Conservation (phyloP, 2,888 invertebrate species). For the Andrena hattorfiana region DNA sequence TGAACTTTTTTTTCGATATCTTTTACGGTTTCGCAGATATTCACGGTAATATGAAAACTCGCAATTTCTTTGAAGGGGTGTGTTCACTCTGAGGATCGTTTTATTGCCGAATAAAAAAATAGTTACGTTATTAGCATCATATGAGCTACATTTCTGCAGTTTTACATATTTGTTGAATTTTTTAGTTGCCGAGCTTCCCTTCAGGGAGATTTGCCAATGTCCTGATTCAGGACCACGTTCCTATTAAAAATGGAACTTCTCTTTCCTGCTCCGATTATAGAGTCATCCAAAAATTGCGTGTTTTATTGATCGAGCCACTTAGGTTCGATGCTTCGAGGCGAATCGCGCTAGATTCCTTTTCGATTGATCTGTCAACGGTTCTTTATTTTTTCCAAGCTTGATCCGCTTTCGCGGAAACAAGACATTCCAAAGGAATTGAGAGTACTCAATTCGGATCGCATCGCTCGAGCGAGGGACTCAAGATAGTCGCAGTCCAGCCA, state of each 20-base stretch:
- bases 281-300: neutral
- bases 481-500: neutral
- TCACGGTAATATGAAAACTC: no score
- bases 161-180: no score
- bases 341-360: constrained; percentile 7
- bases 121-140: no score
- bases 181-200: no score
- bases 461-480: neutral
- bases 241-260: constrained; percentile 21
- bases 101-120: no score
- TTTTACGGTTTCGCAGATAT: no score
- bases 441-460: neutral
- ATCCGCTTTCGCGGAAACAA: neutral
- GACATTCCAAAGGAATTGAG: constrained; percentile 7
- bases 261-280: neutral
- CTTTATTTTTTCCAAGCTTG: neutral
- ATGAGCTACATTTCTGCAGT: no score
- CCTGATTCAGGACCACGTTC: neutral
- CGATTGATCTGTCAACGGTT: constrained; percentile 20
- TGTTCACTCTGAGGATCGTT: no score
- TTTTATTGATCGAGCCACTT: constrained; percentile 1
- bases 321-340: neutral
- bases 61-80: no score
- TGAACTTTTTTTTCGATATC: no score
- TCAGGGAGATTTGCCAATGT: neutral